Evolutionary conservation across 2,888 invertebrate species (phyloP).

Genomic region (Griposia aprilina): DNA sequence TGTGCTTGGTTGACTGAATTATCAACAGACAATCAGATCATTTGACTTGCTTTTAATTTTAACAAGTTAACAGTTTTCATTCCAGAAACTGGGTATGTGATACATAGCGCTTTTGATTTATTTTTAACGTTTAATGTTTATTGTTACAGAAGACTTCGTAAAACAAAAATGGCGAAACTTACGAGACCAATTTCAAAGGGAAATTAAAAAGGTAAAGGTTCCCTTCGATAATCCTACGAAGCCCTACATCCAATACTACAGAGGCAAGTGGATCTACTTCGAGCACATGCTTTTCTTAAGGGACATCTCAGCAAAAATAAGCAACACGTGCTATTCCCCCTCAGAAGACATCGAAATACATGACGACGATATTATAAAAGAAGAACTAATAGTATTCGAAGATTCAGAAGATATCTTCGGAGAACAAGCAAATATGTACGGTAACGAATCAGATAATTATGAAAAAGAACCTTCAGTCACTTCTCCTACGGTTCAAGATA

Average conservation of each 20-base stretch:
- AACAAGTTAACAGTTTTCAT: no score
- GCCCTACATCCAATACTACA: conserved; percentile 62
- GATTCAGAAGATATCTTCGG: conserved; percentile 28
- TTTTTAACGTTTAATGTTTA: background rate
- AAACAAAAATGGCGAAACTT: conserved; percentile 71
- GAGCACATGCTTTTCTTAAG: conserved; percentile 64
- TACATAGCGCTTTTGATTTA: no score
- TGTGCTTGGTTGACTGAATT: no score
- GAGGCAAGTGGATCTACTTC: conserved; percentile 69
- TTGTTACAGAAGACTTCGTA: conserved; percentile 65
- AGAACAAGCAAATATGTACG: conserved; percentile 14
- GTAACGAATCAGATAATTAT: conserved; percentile 26
- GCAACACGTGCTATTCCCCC: conserved; percentile 17
- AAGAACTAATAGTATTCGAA: conserved; percentile 53
- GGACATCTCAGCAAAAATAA: conserved; percentile 34
- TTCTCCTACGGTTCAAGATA: background rate
- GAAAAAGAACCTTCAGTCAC: conserved; percentile 13
- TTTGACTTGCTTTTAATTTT: no score
- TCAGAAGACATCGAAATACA: conserved; percentile 28
- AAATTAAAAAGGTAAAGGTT: conserved; percentile 58
- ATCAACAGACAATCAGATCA: no score
- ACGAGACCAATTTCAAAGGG: conserved; percentile 67
- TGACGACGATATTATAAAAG: conserved; percentile 46
- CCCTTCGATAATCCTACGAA: conserved; percentile 48
- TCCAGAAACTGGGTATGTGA: background rate